These are phyloP conservation scores for Nyctibius bracteatus DNA, from an alignment of 2,113 vertebrate genomes.

Conservation along the genomic window DNA sequence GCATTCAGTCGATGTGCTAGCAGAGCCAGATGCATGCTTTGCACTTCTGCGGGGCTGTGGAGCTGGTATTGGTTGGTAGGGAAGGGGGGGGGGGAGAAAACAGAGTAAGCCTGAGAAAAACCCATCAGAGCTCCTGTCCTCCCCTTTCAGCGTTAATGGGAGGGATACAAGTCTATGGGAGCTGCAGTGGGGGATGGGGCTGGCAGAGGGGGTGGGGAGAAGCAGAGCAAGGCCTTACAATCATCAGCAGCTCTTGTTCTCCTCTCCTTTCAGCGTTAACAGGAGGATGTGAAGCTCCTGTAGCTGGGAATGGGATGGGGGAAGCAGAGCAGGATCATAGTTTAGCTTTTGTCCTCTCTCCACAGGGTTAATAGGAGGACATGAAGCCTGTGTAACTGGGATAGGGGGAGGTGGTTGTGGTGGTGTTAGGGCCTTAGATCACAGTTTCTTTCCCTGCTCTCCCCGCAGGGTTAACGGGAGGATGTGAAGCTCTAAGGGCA, in stretches of 20 bases:
- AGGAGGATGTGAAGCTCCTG: constrained; percentile 47
- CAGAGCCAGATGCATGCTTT: constrained; percentile 11
- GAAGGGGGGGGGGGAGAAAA: background rate
- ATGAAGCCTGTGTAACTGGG: background rate
- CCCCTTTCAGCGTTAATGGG: constrained; percentile 61
- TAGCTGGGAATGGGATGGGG: constrained; percentile 25
- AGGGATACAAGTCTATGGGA: constrained; percentile 53
- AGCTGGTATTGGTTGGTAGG: background rate
- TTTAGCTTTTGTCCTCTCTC: constrained; percentile 58
- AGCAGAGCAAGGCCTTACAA: constrained; percentile 60
- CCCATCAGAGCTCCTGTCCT: constrained; percentile 55
- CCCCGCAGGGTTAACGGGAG: background rate
- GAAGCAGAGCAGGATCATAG: constrained; percentile 11
- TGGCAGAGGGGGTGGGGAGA: constrained; percentile 62
- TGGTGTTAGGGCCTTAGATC: background rate
- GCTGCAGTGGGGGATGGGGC: constrained; percentile 68
- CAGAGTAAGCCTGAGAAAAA: constrained; percentile 47
- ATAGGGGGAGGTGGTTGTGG: background rate
- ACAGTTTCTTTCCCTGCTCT: background rate
- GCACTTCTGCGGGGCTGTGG: constrained; percentile 30
- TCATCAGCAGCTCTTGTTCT: constrained; percentile 60
- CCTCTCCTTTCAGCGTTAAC: constrained; percentile 29
- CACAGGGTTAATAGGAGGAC: constrained; percentile 55
- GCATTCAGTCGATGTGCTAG: background rate
- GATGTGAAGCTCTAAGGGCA: background rate